Evolutionary conservation across 2,113 vertebrate genomes (phyloP).

Genomic region (Haemorhous mexicanus): DNA sequence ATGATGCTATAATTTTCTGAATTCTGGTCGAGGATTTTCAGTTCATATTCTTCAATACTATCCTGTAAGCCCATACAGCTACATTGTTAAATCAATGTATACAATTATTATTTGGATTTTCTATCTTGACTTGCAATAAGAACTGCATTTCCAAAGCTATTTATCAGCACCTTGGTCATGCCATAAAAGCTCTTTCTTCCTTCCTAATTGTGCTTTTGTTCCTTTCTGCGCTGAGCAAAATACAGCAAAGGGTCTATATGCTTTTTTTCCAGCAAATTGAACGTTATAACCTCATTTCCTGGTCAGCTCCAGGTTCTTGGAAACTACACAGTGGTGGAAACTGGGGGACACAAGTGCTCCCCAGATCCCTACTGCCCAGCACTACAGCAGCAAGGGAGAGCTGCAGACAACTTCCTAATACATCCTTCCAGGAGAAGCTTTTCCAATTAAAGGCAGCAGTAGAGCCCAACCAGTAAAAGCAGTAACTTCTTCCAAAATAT

Average conservation of each 20-base stretch:
- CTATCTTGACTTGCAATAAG: not conserved
- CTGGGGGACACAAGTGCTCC: not conserved
- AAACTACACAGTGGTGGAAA: not conserved
- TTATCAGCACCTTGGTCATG: not conserved
- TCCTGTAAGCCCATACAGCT: not conserved
- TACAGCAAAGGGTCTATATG: not conserved
- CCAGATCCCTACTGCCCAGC: not conserved
- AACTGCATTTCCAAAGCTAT: not conserved
- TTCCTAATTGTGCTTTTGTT: slow-evolving; percentile 1
- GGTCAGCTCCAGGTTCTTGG: not conserved
- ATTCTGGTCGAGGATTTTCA: slow-evolving; percentile 18
- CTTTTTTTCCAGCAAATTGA: not conserved
- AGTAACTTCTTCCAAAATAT: not conserved
- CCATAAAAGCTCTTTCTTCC: not conserved
- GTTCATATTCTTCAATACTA: not conserved
- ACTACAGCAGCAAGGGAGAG: not conserved
- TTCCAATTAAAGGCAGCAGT: not conserved
- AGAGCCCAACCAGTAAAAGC: not conserved
- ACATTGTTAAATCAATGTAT: slow-evolving; percentile 38
- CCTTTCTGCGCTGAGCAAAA: not conserved
- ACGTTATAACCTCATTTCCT: not conserved
- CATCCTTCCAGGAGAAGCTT: not conserved
- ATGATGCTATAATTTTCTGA: slow-evolving; percentile 1
- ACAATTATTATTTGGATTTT: slow-evolving; percentile 37
- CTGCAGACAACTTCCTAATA: not conserved